Evolutionary conservation across 2,888 invertebrate genomes (phyloP), one percentile per base, ranked within the genome.

Genomic region (Tiliacea aurago): DNA sequence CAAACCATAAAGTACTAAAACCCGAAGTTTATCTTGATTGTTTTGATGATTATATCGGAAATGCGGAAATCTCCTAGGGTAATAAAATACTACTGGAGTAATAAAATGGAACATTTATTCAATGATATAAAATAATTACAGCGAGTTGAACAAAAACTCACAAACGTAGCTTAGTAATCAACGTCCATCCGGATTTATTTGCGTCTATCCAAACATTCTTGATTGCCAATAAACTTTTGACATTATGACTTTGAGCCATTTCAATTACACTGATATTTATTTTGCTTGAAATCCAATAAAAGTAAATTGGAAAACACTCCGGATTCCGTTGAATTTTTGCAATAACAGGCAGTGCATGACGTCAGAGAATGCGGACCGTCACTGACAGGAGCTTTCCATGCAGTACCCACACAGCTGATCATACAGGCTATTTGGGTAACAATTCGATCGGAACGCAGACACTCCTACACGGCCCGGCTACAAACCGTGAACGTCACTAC

Each of bases 381-480:
- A 71, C 55, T 71, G 66, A 65, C 47, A 51, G 58, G 72, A 79
- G 74, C 70, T 89, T 87, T 85, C 85, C 83, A 81, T 83, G 86
- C 86, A 86, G 77, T 86, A 84, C 84, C 78, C 79, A 76, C 84
- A 85, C 91, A 92, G 90, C 90, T 91, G 91, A 91, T 90, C 85
- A 86, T 86, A 84, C 89, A 80, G 80, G 87, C 89, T 93, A 94
- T 94, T 94, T 93, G 86, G 83, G 90, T 90, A 90, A 87, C 89
- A 89, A 91, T 90, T 87, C 83, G 87, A 88, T 89, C 79, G 92
- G 93, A 92, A 93, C 93, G 93, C 92, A 93, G 92, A 93, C 93
- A 89, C 90, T 91, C 88, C 90, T 89, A 91, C 91, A 85, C 84
- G 72, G 75, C 72, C 81, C 74, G 61, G 73, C 81, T 86, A 85